A percentile compares a stretch with the other conserved stretches of the same genome.
phyloP scores from a whole-genome alignment of 2,797 vertebrate genomes.

The Oophaga sylvatica region DNA sequence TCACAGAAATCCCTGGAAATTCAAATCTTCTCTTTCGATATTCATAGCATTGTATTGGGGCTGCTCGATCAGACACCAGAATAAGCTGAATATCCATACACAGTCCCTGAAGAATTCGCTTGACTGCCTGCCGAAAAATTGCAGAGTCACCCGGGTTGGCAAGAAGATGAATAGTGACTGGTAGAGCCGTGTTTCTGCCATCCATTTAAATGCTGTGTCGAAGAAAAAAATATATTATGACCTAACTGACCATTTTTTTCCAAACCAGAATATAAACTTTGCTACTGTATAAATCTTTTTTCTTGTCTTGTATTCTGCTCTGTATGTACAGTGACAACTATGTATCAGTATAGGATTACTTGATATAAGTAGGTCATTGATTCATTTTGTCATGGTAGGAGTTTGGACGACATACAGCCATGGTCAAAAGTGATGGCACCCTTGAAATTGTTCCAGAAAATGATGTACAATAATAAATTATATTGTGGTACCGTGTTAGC shows the following conservation, averaged over 20 bases:
- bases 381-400: not conserved
- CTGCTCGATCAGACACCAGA: slow-evolving; percentile 85
- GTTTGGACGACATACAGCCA: not conserved
- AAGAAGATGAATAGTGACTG: slow-evolving; percentile 87
- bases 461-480: too few species aligned
- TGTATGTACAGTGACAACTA: not conserved
- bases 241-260: not conserved
- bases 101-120: slow-evolving; percentile 82
- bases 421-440: too few species aligned
- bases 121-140: slow-evolving; percentile 84
- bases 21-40: slow-evolving; percentile 66
- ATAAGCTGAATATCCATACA: slow-evolving; percentile 84
- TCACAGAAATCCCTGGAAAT: slow-evolving; percentile 87
- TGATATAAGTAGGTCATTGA: not conserved
- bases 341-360: not conserved
- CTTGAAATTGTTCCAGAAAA: too few species aligned
- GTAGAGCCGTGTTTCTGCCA: slow-evolving; percentile 67
- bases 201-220: slow-evolving; percentile 68
- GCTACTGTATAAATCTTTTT: not conserved
- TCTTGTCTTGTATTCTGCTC: not conserved
- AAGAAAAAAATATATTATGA: slow-evolving; percentile 29
- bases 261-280: not conserved
- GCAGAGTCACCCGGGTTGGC: slow-evolving; percentile 80
- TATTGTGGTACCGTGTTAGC: too few species aligned
- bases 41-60: slow-evolving; percentile 71